phyloP scores from a whole-genome alignment of 35 echinoderm and acorn worm species.

The Lytechinus variegatus region DNA sequence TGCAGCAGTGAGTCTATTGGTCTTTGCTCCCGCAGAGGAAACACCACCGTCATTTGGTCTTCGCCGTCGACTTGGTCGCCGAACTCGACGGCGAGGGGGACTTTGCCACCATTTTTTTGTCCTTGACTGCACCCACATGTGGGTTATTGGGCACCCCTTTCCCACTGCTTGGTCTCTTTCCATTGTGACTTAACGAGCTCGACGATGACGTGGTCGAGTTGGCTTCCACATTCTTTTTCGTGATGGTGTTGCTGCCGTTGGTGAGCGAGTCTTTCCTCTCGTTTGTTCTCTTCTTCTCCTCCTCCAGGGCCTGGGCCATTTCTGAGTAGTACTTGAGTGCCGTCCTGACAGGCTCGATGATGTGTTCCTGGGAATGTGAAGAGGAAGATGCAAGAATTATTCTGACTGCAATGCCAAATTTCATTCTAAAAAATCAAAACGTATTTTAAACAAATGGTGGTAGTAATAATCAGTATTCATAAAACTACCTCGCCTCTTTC shows the following conservation, averaged over 20 bases:
- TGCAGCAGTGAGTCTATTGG: conserved; percentile 9
- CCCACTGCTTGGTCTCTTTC: conserved; percentile 16
- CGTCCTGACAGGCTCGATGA: conserved; percentile 88
- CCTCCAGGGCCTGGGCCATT: conserved; percentile 90
- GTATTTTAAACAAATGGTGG: too few relatives aligned
- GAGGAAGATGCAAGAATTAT: not conserved
- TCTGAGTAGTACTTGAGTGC: conserved; percentile 93
- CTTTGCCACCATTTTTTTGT: not conserved
- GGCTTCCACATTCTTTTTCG: conserved; percentile 33
- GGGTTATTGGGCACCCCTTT: conserved; percentile 32
- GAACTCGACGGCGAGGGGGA: conserved; percentile 24
- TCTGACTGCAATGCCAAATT: not conserved
- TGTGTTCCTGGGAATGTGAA: conserved; percentile 61
- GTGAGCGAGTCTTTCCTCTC: conserved; percentile 42
- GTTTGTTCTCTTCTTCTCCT: conserved; percentile 74
- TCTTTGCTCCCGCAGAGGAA: conserved; percentile 40
- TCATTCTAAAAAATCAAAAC: too few relatives aligned
- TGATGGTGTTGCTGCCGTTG: not conserved
- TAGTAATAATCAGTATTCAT: too few relatives aligned
- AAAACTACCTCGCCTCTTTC: too few relatives aligned
- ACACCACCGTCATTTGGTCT: conserved; percentile 54
- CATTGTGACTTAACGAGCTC: not conserved
- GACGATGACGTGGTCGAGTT: conserved; percentile 12
- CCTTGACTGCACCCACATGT: not conserved
- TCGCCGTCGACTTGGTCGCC: conserved; percentile 22